Evolutionary conservation across 2,888 invertebrate species (phyloP), one percentile per base, ranked within the genome.

Genomic region (Lithophane socia): DNA sequence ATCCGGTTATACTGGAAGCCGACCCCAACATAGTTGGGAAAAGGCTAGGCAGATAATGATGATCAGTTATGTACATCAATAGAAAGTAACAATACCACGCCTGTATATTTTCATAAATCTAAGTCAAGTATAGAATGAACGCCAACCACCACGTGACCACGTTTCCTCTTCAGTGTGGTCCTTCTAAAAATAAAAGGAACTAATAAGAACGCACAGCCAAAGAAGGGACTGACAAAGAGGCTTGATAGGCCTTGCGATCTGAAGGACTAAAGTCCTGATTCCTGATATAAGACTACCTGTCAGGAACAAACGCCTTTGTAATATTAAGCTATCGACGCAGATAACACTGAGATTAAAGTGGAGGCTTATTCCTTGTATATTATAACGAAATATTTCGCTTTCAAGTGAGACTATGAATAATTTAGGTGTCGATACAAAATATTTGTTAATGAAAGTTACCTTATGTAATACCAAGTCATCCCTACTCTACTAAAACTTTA

Each of bases 301-400:
- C 81, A 66, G 37, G 24, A 60, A 80, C 80, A 82, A 81, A 84
- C 61, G 81, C 44, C 49, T 81, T 79, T 79, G 84, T 73, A 84
- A 79, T 69, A 52, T n/a, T 60, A 65, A 61, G 37, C 64, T 54
- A 69, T 80, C 49, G 65, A 71, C 42, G 49, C 21, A 73, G 84
- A 84, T 84, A 73, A 73, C 44, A n/a, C 7, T 16, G 58, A 65
- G 79, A 83, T 69, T 80, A 66, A 69, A 66, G 49, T 52, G 37
- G 37, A 56, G 49, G 13, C 47, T 77, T 47, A 58, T 61, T 83
- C 52, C 64, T 64, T 56, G 18, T 24, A 64, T 58, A 58, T 54
- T 42, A 37, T 5, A 58, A 29, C 13, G 47, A 65, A 29, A 54
- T 21, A 75, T 60, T 69, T 56, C 9, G 52, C 47, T 60, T 83